phyloP scores from a whole-genome alignment of 2,797 vertebrate genomes.

The Scleropages formosus region DNA sequence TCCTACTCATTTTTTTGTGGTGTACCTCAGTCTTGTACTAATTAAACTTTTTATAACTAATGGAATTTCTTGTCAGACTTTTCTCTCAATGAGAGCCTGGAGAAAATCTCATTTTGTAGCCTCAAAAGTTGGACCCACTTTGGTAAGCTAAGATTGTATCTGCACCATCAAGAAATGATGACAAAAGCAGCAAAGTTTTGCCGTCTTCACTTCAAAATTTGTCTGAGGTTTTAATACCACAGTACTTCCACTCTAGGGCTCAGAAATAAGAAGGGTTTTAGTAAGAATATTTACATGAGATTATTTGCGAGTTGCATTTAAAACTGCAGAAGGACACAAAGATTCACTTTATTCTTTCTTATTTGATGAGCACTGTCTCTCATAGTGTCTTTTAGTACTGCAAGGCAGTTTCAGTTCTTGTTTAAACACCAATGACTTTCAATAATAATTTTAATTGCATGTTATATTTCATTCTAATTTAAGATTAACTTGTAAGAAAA shows the following conservation, averaged over 20 bases:
- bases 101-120: conserved; percentile 12
- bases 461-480: conserved; percentile 1
- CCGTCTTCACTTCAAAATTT: too few relatives aligned
- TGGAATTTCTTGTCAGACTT: background rate
- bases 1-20: background rate
- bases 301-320: conserved; percentile 20
- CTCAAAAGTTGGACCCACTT: background rate
- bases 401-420: background rate
- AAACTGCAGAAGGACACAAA: background rate
- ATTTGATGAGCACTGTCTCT: background rate
- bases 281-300: conserved; percentile 17
- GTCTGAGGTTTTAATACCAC: too few relatives aligned
- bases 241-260: background rate
- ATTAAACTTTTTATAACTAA: conserved; percentile 15
- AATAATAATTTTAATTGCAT: background rate
- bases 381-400: background rate
- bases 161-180: background rate
- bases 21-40: conserved; percentile 9
- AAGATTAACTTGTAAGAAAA: background rate
- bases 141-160: background rate
- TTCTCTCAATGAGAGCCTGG: background rate
- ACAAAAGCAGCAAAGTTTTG: conserved; percentile 14
- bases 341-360: background rate
- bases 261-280: conserved; percentile 4
- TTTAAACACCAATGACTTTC: background rate